phyloP scores from a whole-genome alignment of 2,113 vertebrate genomes.

The Gasterosteus nipponicus region DNA sequence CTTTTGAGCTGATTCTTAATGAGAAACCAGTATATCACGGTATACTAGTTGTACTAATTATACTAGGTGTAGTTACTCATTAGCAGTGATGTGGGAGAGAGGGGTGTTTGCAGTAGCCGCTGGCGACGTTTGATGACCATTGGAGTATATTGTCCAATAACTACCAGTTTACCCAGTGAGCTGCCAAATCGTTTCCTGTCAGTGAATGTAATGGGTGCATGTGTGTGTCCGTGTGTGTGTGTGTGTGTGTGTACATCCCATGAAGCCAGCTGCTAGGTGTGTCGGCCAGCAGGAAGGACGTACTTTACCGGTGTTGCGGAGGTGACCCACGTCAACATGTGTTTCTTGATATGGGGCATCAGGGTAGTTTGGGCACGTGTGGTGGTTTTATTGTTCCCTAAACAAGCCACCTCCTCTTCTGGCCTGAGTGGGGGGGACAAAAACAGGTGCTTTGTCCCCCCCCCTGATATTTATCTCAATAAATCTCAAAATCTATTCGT shows the following conservation, averaged over 20 bases:
- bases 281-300: constrained; percentile 64
- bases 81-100: constrained; percentile 30
- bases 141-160: constrained; percentile 57
- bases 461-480: too few relatives aligned
- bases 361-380: background rate
- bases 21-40: background rate
- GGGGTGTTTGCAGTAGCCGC: constrained; percentile 44
- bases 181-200: constrained; percentile 71
- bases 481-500: too few relatives aligned
- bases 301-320: constrained; percentile 17
- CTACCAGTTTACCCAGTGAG: constrained; percentile 51
- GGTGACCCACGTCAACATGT: constrained; percentile 3
- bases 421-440: background rate
- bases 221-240: constrained; percentile 6
- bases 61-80: background rate
- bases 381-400: background rate
- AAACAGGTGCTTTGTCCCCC: too few relatives aligned
- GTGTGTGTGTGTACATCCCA: constrained; percentile 29
- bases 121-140: constrained; percentile 43
- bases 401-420: background rate
- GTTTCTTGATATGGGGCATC: constrained; percentile 13
- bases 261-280: constrained; percentile 54
- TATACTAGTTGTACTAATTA: background rate
- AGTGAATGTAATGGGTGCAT: background rate
- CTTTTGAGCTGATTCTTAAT: background rate